phyloP scores from a whole-genome alignment of 2,113 vertebrate genomes.

The Fukomys damarensis region DNA sequence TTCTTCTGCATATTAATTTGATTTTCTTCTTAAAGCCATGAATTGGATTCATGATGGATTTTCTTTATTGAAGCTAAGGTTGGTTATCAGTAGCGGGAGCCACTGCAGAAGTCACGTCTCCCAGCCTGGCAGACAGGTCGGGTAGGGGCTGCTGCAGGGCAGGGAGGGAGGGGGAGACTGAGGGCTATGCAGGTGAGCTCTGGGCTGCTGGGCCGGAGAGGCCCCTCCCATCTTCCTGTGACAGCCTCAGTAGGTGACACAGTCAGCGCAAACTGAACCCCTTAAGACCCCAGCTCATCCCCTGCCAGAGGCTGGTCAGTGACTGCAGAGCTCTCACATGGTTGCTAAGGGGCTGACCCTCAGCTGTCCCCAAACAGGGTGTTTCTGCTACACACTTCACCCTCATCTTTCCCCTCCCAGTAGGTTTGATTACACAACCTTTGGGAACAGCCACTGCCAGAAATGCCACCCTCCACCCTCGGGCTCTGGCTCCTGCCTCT shows the following conservation, averaged over 20 bases:
- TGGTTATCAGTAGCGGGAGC: background rate
- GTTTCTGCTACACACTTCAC: background rate
- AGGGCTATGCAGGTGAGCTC: background rate
- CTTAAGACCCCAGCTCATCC: background rate
- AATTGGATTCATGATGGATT: background rate
- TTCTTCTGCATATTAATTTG: background rate
- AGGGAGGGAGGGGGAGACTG: too few species aligned
- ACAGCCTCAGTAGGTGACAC: background rate
- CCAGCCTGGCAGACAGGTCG: background rate
- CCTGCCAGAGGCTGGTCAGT: background rate
- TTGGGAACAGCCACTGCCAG: slow-evolving; percentile 26
- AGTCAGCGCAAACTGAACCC: background rate
- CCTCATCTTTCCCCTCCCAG: background rate
- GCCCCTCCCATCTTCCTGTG: background rate
- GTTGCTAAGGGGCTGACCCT: slow-evolving; percentile 52
- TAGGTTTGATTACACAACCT: slow-evolving; percentile 56
- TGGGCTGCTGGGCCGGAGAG: background rate
- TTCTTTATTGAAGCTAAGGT: background rate
- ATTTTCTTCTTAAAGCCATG: background rate
- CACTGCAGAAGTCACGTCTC: background rate
- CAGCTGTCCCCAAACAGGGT: slow-evolving; percentile 53
- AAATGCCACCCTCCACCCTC: slow-evolving; percentile 58
- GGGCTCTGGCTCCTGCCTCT: slow-evolving; percentile 2
- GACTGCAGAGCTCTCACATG: background rate
- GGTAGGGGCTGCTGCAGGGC: too few species aligned